A percentile compares a stretch with the other conserved stretches of the same genome.
Conservation (phyloP, 2,113 vertebrate genomes). For the Jaculus jaculus region DNA sequence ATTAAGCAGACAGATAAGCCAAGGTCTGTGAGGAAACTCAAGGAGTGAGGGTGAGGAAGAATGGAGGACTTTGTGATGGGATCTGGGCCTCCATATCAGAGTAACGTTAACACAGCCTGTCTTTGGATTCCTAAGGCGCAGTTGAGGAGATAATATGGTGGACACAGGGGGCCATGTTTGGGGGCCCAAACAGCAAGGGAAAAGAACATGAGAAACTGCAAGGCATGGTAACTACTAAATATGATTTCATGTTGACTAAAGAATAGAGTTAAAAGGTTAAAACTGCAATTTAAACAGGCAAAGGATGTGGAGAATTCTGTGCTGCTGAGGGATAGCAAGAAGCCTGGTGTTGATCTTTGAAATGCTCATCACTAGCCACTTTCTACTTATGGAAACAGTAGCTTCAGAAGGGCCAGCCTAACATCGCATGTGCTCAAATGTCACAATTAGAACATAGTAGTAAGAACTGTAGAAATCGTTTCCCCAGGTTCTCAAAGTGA, state of each 20-base stretch:
- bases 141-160: neutral
- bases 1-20: fast-evolving
- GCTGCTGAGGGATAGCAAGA: neutral
- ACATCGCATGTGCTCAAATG: neutral
- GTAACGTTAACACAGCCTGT: neutral
- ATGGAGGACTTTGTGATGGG: neutral
- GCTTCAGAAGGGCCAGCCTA: neutral
- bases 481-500: neutral
- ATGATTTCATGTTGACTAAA: neutral
- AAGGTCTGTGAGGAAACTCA: neutral
- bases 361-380: neutral
- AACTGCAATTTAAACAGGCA: neutral
- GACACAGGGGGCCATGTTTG: neutral
- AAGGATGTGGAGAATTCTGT: neutral
- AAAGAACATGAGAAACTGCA: neutral
- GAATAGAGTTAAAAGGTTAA: neutral
- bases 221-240: neutral
- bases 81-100: neutral
- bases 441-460: neutral
- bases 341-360: neutral
- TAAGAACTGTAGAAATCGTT: neutral
- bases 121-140: neutral
- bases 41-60: neutral
- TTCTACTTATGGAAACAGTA: neutral
- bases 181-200: neutral